Evolutionary conservation across 2,113 vertebrate genomes (phyloP).

Genomic region (Cololabis saira): DNA sequence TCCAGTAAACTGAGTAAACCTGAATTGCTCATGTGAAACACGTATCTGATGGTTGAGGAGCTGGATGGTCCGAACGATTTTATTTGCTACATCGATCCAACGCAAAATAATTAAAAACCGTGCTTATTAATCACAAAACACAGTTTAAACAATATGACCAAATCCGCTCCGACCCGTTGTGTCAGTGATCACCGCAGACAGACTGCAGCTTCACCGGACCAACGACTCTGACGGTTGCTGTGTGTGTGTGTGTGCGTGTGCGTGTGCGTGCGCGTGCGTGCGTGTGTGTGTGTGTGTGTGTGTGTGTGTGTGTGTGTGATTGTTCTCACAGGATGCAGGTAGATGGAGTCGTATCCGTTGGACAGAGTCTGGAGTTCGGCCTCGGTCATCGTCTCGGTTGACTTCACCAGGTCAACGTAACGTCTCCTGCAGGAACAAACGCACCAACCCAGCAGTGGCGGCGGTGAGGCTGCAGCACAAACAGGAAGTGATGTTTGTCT

Average conservation of each 20-base stretch:
- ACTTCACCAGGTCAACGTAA: conserved; percentile 58
- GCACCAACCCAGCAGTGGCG: not conserved
- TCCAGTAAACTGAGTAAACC: too few relatives aligned
- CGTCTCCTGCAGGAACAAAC: conserved; percentile 46
- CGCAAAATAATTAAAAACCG: too few relatives aligned
- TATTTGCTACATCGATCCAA: too few relatives aligned
- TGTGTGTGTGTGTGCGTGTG: not conserved
- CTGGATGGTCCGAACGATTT: too few relatives aligned
- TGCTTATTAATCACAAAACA: too few relatives aligned
- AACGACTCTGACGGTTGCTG: too few relatives aligned
- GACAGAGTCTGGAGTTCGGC: conserved; percentile 54
- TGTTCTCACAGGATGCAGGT: conserved; percentile 68
- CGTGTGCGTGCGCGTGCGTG: conserved; percentile 3
- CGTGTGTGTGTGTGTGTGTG: not conserved
- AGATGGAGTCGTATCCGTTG: conserved; percentile 63
- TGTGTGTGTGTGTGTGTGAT: not conserved
- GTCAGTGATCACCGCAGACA: too few relatives aligned
- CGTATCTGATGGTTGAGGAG: too few relatives aligned
- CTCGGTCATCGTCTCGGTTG: conserved; percentile 56
- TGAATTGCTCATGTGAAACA: too few relatives aligned
- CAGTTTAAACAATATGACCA: too few relatives aligned
- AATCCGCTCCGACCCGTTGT: too few relatives aligned
- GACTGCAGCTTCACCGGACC: too few relatives aligned
- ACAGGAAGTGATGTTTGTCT: not conserved
- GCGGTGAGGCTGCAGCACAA: not conserved